Conservation (phyloP, 1,140 invertebrate species). For the Daktulosphaira vitifoliae region DNA sequence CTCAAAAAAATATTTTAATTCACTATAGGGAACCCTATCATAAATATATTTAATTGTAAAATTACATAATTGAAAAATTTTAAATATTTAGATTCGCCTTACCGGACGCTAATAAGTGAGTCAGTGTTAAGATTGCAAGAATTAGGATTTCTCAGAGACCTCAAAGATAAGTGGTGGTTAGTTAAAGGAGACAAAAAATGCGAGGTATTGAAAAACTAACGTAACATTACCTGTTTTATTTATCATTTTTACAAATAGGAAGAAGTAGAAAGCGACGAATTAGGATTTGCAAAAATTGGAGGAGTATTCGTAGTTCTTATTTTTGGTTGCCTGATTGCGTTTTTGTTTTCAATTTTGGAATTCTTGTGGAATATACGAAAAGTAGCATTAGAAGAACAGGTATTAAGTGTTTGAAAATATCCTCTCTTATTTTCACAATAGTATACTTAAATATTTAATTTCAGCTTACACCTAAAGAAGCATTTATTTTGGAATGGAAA, state of each 20-base stretch:
- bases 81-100: constrained; percentile 53
- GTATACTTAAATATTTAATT: constrained; percentile 37
- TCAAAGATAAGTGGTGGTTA: constrained; percentile 87
- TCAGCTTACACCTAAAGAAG: constrained; percentile 58
- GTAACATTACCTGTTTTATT: constrained; percentile 40
- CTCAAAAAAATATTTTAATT: neutral
- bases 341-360: constrained; percentile 80
- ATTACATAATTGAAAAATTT: constrained; percentile 3
- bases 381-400: constrained; percentile 78
- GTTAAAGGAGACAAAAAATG: constrained; percentile 42
- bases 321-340: constrained; percentile 78
- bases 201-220: constrained; percentile 7
- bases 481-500: constrained; percentile 62
- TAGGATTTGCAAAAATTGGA: constrained; percentile 84
- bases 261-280: constrained; percentile 67
- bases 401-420: neutral
- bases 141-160: constrained; percentile 58
- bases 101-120: constrained; percentile 60
- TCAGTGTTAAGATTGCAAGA: constrained; percentile 75
- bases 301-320: constrained; percentile 92
- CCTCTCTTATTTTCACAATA: neutral
- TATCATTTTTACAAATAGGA: constrained; percentile 68
- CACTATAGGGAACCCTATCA: neutral
- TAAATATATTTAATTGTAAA: constrained; percentile 1
- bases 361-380: constrained; percentile 89